Percentiles rank a stretch among this genome's conserved stretches.
phyloP scores from a whole-genome alignment of 2,113 vertebrate genomes.

The Ameiurus melas region DNA sequence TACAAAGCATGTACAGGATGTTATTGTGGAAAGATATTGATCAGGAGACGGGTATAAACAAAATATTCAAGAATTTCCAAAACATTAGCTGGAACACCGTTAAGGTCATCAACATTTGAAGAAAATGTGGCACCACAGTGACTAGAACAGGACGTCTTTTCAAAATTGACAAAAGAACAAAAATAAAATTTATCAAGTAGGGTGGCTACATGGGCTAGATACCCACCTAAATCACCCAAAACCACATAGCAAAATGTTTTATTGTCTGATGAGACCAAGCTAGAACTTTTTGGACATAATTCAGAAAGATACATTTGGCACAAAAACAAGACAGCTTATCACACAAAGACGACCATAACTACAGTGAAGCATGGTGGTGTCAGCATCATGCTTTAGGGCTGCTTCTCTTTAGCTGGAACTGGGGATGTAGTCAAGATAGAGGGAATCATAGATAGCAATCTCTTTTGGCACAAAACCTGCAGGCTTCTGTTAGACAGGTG shows the following conservation, averaged over 20 bases:
- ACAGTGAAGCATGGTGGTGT: neutral
- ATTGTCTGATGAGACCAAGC: no score
- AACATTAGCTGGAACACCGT: neutral
- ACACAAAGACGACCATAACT: no score
- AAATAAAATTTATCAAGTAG: no score
- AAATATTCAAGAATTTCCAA: no score
- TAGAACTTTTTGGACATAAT: no score
- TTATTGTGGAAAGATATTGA: neutral
- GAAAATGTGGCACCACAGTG: neutral
- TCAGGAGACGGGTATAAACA: no score
- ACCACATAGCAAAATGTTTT: no score
- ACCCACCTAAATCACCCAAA: no score
- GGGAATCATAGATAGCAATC: neutral
- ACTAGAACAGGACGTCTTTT: neutral
- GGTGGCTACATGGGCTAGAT: no score
- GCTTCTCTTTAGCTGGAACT: neutral
- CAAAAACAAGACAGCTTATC: neutral
- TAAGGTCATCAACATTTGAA: neutral
- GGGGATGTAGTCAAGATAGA: no score
- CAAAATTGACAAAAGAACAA: neutral
- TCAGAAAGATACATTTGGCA: neutral
- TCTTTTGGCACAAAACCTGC: neutral
- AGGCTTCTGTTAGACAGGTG: neutral
- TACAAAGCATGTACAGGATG: neutral
- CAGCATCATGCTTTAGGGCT: neutral